These are phyloP conservation scores for Chrysotoxum bicinctum DNA, from an alignment of 2,888 invertebrate genomes.

Conservation along the genomic window DNA sequence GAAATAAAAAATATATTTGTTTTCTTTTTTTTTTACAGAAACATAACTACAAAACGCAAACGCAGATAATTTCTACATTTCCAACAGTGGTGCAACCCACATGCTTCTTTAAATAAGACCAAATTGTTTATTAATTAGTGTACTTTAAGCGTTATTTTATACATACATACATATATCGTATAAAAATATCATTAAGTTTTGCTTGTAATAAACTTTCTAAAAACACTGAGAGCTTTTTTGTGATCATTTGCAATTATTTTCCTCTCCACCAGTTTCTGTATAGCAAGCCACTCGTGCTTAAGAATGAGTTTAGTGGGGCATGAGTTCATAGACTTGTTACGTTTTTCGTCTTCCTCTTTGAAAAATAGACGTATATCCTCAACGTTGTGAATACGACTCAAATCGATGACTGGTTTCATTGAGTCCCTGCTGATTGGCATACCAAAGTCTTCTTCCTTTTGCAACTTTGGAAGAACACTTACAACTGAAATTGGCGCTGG, in stretches of 20 bases:
- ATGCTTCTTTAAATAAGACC: not conserved
- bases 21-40: conserved; percentile 74
- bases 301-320: conserved; percentile 76
- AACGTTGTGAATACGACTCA: conserved; percentile 75
- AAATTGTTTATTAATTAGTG: not conserved
- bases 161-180: not conserved
- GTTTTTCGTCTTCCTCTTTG: conserved; percentile 75
- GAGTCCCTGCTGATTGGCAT: conserved; percentile 63
- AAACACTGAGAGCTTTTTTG: conserved; percentile 77
- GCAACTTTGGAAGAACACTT: not conserved
- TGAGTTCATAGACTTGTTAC: conserved; percentile 72
- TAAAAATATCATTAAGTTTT: conserved; percentile 75
- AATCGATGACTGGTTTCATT: conserved; percentile 64
- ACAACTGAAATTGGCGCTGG: not conserved
- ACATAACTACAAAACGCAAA: conserved; percentile 75
- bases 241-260: conserved; percentile 76
- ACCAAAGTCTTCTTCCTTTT: conserved; percentile 60
- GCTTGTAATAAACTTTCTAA: conserved; percentile 78
- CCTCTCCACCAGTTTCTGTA: conserved; percentile 77
- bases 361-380: conserved; percentile 77
- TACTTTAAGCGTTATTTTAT: not conserved
- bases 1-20: not conserved
- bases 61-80: conserved; percentile 73
- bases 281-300: conserved; percentile 78
- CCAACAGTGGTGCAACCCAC: conserved; percentile 56